Evolutionary conservation across 2,113 vertebrate species (phyloP), one percentile per base, ranked within the genome.

Genomic region (Phylloscopus whistleri): DNA sequence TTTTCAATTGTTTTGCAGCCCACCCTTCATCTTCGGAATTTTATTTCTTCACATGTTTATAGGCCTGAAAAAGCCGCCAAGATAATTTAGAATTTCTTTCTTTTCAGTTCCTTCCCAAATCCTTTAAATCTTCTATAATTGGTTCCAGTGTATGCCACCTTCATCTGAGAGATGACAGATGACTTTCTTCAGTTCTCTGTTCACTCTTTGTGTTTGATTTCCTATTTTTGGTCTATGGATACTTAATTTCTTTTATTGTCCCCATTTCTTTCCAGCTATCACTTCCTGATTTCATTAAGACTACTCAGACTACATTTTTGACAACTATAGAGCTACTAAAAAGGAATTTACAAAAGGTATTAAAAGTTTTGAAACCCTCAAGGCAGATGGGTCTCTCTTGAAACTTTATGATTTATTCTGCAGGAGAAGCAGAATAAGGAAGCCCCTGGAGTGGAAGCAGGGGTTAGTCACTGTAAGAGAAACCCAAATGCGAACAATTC

Each of bases 371-470:
- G 59, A 96, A 94, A 84, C 72, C 94, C 94, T 94, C 56, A 63
- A 93, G 90, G 94, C 75, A 94, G 68, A 84, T 80, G 72, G 44
- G 16, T 90, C 23, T 92, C 75, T 93, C 60, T 75, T 90, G 76
- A 81, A 96, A 84, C 44, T 67, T 66, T 90, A 64, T 95, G 86
- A 93, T 96, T 97, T 93, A 75, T 94, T 95, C 91, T 95, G 89
- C 83, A 86, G 76, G 86, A 84, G 84, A 27, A 93, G 77, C 88
- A 90, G 87, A 92, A 94, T 69, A 85, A 77, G 63, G 58, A 94
- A 84, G 53, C 55, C 83, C 77, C 87, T 76, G 66, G 89, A 94
- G 93, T 52, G 92, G 84, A 83, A 86, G 91, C 64, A 82, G 49
- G 30, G 63, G 69, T 86, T 96, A 95, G 55, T 81, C 66, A 83